phyloP scores from a whole-genome alignment of 2,797 vertebrate species.

The Sebastes alutus region DNA sequence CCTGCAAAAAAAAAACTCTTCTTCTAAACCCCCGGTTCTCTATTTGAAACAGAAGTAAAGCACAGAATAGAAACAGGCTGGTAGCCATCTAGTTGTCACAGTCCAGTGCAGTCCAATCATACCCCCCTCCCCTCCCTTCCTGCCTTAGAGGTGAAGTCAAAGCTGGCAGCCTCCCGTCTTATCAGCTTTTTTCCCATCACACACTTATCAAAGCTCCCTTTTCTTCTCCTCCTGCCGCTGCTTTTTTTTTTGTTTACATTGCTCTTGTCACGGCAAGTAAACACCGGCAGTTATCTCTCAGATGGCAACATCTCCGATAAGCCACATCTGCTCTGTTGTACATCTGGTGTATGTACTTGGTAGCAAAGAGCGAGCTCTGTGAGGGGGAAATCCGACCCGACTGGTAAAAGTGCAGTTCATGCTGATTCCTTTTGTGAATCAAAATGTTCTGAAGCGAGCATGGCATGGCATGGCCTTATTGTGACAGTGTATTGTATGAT shows the following conservation, averaged over 20 bases:
- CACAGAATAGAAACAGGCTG: constrained; percentile 37
- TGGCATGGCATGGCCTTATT: not conserved
- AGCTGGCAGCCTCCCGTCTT: constrained; percentile 49
- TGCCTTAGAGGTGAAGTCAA: constrained; percentile 49
- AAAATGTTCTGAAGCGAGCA: not conserved
- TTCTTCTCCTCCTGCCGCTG: constrained; percentile 43
- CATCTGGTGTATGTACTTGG: constrained; percentile 25
- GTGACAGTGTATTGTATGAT: not conserved
- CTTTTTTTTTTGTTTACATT: constrained; percentile 60
- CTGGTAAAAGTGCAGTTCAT: constrained; percentile 1
- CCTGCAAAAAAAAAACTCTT: constrained; percentile 12
- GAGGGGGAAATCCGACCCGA: not conserved
- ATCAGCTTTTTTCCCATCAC: constrained; percentile 61
- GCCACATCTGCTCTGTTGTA: constrained; percentile 45
- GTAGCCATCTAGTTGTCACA: constrained; percentile 51
- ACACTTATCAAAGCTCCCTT: constrained; percentile 61
- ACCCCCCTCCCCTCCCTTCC: constrained; percentile 2
- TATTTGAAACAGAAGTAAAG: constrained; percentile 27
- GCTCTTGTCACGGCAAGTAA: constrained; percentile 62
- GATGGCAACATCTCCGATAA: constrained; percentile 62
- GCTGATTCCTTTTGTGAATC: not conserved
- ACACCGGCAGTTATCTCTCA: constrained; percentile 55
- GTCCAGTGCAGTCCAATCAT: constrained; percentile 60
- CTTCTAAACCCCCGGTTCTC: constrained; percentile 18
- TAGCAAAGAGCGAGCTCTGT: not conserved